Evolutionary conservation across 2,888 invertebrate species (phyloP), one percentile per base, ranked within the genome.

Genomic region (Xestoiulus laeticollis): DNA sequence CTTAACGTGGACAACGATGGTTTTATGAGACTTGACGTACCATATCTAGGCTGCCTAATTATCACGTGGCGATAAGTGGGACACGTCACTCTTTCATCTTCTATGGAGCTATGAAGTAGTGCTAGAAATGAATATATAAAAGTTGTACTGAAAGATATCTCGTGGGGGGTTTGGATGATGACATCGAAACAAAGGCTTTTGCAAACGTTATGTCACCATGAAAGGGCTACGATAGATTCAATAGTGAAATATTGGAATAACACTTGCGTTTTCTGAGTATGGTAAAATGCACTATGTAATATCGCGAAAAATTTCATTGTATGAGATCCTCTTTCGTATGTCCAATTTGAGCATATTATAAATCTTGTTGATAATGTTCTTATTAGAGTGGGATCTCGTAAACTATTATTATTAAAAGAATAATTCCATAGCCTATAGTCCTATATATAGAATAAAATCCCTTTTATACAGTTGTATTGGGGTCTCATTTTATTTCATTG

Each of bases 1-100:
- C 78, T 78, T 30, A 30, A 78, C 78, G 30, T 78, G 78, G 78
- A 78, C 78, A 30, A 30, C 78, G 78, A 78, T 30, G 78, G 30
- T 78, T 78, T 78, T 78, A 78, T 78, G 30, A 30, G 78, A 30
- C 78, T 78, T 78, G 78, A 16, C 78, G 14, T 78, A 30, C 30
- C 78, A 26, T 78, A 78, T 78, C 78, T 78, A 26, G 78, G 30
- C 16, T 16, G 78, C 14, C 78, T 78, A 78, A 78, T 78, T 78
- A 78, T 78, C 78, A 78, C 78, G 30, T 30, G 78, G 16, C 12
- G 78, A 78, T 38, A 78, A 78, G 78, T 78, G 78, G 30, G 14
- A 78, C 14, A 78, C 1, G 78, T 78, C 78, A 78, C 78, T 78
- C 68, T 68, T 30, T 78, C 26, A 78, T 30, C 78, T 78, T 78